A percentile compares a stretch with the other conserved stretches of the same genome.
These are phyloP conservation scores for Sinocyclocheilus grahami DNA, from an alignment of 2,113 vertebrate genomes.

Conservation along the genomic window DNA sequence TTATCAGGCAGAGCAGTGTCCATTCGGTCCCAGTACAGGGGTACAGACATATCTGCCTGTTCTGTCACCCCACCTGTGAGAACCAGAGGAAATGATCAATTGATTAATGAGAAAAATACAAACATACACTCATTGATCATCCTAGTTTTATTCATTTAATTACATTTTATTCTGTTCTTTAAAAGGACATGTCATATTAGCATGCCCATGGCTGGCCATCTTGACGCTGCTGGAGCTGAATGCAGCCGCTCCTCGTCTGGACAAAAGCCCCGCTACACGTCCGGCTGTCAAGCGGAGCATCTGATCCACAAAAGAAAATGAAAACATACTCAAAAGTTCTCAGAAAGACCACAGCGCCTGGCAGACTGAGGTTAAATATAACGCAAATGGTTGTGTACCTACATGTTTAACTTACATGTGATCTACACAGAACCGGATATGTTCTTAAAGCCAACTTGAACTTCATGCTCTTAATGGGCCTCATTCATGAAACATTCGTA, in stretches of 20 bases:
- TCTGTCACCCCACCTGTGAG: slow-evolving; percentile 56
- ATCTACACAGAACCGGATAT: not conserved
- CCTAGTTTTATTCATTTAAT: too few species aligned
- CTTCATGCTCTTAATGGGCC: not conserved
- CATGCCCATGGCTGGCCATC: slow-evolving; percentile 66
- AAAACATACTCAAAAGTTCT: not conserved
- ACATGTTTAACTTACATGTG: too few species aligned
- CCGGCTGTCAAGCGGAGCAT: slow-evolving; percentile 67
- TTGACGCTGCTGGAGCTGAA: slow-evolving; percentile 55
- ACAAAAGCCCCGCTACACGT: slow-evolving; percentile 63
- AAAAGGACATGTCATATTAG: slow-evolving; percentile 18
- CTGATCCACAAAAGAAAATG: slow-evolving; percentile 56
- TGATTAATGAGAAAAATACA: not conserved
- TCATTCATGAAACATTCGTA: too few species aligned
- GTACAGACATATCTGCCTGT: slow-evolving; percentile 71
- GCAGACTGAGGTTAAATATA: not conserved
- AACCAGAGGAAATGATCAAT: not conserved
- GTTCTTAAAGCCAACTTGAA: not conserved
- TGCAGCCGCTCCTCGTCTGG: slow-evolving; percentile 48
- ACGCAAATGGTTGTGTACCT: too few species aligned
- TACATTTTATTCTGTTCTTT: not conserved
- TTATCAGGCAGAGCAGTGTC: slow-evolving; percentile 78
- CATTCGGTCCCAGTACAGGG: slow-evolving; percentile 73
- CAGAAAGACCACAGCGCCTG: not conserved
- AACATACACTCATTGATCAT: not conserved